Conservation (phyloP, 2,888 invertebrate species). For the Drosophila glabriapex region DNA sequence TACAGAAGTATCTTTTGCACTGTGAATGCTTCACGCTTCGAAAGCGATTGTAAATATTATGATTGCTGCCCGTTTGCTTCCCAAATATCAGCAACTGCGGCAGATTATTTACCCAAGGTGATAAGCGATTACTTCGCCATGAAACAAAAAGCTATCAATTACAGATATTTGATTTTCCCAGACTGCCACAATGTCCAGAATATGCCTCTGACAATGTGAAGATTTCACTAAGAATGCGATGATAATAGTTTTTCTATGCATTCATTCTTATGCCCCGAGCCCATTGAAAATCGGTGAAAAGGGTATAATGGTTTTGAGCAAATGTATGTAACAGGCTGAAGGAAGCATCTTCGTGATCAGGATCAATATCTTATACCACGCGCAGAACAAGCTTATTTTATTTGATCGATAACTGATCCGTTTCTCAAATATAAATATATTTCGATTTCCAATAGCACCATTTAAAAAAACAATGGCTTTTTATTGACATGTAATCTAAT, state of each 20-base stretch:
- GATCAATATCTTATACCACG: neutral
- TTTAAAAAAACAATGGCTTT: too few relatives aligned
- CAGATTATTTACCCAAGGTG: neutral
- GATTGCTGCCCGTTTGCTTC: conserved; percentile 18
- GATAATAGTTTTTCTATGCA: neutral
- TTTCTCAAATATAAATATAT: neutral
- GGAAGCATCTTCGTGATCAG: neutral
- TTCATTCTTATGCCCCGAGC: neutral
- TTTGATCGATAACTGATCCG: neutral
- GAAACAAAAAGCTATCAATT: neutral
- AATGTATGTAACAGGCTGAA: neutral
- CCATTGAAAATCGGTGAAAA: neutral
- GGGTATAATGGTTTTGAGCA: neutral
- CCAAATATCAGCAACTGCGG: neutral
- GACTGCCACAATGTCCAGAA: neutral
- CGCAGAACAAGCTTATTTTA: neutral
- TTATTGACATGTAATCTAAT: neutral
- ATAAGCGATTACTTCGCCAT: neutral
- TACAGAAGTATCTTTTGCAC: conserved; percentile 22
- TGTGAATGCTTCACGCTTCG: conserved; percentile 42
- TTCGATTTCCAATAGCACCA: neutral
- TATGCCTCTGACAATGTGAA: neutral
- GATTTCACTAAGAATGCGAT: neutral
- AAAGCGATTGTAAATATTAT: conserved; percentile 59
- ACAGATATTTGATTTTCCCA: neutral